Evolutionary conservation across 2,797 vertebrate species (phyloP).

Genomic region (Pseudomugil tenellus): DNA sequence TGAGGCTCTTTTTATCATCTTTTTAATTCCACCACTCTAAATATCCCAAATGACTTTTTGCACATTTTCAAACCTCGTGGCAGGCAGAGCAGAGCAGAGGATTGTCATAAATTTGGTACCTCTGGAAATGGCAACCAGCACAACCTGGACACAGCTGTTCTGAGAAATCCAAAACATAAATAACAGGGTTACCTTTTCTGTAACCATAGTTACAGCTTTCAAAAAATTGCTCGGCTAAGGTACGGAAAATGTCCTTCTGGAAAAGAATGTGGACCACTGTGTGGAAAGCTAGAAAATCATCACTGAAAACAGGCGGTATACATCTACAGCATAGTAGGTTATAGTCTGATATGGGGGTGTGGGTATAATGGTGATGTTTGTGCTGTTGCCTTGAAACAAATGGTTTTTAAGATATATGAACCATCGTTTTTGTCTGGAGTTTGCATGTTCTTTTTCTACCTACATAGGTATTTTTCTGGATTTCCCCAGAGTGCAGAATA

Average conservation of each 20-base stretch:
- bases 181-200: neutral
- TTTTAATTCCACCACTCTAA: conserved; percentile 44
- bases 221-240: neutral
- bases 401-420: neutral
- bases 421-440: neutral
- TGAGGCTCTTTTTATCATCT: conserved; percentile 49
- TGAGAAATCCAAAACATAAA: conserved; percentile 36
- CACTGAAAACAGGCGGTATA: neutral
- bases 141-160: conserved; percentile 44
- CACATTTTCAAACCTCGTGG: conserved; percentile 49
- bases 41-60: conserved; percentile 32
- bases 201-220: neutral
- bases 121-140: conserved; percentile 49
- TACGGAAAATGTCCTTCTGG: neutral
- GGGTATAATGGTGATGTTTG: neutral
- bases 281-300: neutral
- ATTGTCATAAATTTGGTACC: conserved; percentile 40
- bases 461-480: neutral
- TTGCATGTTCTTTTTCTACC: neutral
- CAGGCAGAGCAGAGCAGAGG: conserved; percentile 29
- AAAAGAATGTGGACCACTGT: neutral
- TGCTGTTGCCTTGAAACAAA: neutral
- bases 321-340: neutral
- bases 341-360: neutral
- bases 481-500: neutral